phyloP scores from a whole-genome alignment of 2,797 vertebrate genomes.

The Nyctibius grandis region DNA sequence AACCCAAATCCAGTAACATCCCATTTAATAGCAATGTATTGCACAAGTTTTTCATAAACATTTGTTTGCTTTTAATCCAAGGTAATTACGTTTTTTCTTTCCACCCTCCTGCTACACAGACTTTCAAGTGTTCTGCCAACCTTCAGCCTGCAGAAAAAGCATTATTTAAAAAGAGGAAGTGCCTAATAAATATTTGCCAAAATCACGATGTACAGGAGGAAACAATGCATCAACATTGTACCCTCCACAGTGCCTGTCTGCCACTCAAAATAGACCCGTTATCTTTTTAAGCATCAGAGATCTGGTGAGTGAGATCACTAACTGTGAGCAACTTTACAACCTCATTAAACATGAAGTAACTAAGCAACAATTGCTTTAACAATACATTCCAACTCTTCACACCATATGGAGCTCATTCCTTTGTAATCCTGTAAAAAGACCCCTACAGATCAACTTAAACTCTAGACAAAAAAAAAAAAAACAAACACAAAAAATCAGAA shows the following conservation, averaged over 20 bases:
- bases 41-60: not conserved
- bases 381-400: not conserved
- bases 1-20: not conserved
- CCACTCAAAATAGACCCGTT: not conserved
- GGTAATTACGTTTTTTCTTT: not conserved
- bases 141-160: not conserved
- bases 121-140: not conserved
- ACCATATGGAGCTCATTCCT: not conserved
- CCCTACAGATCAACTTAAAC: not conserved
- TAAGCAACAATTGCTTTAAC: not conserved
- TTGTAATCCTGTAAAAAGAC: not conserved
- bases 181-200: not conserved
- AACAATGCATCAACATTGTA: not conserved
- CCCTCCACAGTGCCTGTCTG: not conserved
- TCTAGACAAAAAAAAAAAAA: not conserved
- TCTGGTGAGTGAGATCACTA: not conserved
- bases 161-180: not conserved
- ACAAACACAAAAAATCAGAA: not conserved
- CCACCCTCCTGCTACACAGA: not conserved
- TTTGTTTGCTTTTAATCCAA: not conserved
- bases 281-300: not conserved
- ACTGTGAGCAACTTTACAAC: not conserved
- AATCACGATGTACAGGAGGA: not conserved
- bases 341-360: not conserved
- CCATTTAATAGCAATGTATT: not conserved